Evolutionary conservation across 2,113 vertebrate genomes (phyloP), one percentile per base, ranked within the genome.

Genomic region (Festucalex cinctus): DNA sequence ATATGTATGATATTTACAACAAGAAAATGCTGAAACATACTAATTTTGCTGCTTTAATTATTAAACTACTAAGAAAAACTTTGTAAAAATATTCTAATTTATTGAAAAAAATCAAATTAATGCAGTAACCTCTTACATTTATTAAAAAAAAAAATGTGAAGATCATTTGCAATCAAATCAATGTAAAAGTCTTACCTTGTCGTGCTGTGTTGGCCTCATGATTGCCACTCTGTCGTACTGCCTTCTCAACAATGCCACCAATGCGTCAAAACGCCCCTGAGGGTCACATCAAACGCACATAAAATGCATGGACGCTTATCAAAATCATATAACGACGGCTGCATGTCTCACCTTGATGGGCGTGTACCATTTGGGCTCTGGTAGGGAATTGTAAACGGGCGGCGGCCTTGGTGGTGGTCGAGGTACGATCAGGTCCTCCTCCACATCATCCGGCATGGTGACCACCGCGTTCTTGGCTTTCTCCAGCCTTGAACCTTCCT

Each of bases 381-480:
- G 43, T 1, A 72, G 71, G 65, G 88, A 69, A 72, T 78, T 87
- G 89, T 88, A 87, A 58, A 89, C 86, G 32, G 94, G 91, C 70
- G 93, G 91, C 39, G 92, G 85, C 82, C 90, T 92, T 0, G 87
- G 75, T 28, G 90, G 91, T 51, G 93, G 89, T 83, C 80, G 91
- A 1, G 88, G 88, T 41, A 89, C 68, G 65, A 93, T 60, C 1
- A 4, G 5, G 1, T 90, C 89, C 24, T 93, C 93, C 58, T 96
- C 94, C 57, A 80, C 56, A 22, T 95, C 94, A 66, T 98, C 96
- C 1, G 93, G 92, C 59, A 97, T 72, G 6, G 84, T 95, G 64
- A 99, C 89, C 71, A 97, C 93, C 53, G 97, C 96, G 39, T 99
- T 95, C 90, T 96, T 98, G 63, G 97, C 93, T 81, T 93, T 97